Evolutionary conservation across 35 echinoderm and acorn worm genomes (phyloP).

Genomic region (Anneissia japonica): DNA sequence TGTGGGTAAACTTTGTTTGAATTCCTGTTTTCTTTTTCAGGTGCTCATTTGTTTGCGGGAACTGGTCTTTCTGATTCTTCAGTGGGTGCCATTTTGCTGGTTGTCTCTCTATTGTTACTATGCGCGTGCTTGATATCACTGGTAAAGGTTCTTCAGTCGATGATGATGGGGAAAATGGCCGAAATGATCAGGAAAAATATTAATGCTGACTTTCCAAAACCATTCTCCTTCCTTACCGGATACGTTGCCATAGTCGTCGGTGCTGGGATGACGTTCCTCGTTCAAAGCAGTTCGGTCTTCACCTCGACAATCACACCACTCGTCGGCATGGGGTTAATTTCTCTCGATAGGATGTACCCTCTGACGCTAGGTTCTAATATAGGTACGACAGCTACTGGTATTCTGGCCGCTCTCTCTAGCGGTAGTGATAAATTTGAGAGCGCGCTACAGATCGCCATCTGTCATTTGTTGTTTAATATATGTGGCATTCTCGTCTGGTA

Average conservation of each 20-base stretch:
- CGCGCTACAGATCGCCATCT: conserved; percentile 64
- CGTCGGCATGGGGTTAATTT: conserved; percentile 87
- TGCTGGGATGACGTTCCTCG: conserved; percentile 73
- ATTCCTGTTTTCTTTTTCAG: conserved; percentile 28
- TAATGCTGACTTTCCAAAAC: conserved; percentile 89
- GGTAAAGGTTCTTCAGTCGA: conserved; percentile 85
- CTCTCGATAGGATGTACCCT: conserved; percentile 73
- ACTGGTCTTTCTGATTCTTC: conserved; percentile 57
- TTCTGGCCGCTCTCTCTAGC: conserved; percentile 64
- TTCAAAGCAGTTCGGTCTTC: conserved; percentile 96
- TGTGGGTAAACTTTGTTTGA: not conserved
- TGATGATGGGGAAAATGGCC: conserved; percentile 81
- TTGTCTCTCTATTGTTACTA: conserved; percentile 47
- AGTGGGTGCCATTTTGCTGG: conserved; percentile 64
- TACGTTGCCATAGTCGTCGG: conserved; percentile 84
- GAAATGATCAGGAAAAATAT: conserved; percentile 65
- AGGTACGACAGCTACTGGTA: conserved; percentile 70
- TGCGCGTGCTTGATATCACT: conserved; percentile 73
- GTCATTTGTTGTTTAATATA: conserved; percentile 80
- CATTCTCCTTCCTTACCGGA: conserved; percentile 53
- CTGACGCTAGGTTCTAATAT: conserved; percentile 78
- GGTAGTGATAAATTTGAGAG: conserved; percentile 47
- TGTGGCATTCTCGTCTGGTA: conserved; percentile 76
- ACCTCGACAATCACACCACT: conserved; percentile 88
- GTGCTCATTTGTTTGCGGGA: conserved; percentile 59